Evolutionary conservation across 2,113 vertebrate species (phyloP).

Genomic region (Mirza zaza): DNA sequence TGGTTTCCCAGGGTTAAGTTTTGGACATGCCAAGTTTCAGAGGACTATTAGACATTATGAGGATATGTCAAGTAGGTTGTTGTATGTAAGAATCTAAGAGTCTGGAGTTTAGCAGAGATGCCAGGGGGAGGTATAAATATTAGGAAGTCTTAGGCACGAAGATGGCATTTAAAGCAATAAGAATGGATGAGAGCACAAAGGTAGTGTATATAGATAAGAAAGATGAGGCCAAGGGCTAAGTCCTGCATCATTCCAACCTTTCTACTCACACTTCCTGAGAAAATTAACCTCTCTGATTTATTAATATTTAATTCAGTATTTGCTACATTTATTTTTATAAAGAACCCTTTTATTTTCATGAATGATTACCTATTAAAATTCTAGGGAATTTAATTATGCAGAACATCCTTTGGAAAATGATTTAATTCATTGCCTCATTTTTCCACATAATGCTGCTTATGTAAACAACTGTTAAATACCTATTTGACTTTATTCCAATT

Average conservation of each 20-base stretch:
- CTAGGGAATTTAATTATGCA: not conserved
- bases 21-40: not conserved
- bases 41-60: not conserved
- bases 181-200: not conserved
- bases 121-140: not conserved
- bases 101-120: not conserved
- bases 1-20: not conserved
- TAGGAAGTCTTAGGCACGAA: not conserved
- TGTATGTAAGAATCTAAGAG: not conserved
- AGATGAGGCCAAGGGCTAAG: not conserved
- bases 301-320: not conserved
- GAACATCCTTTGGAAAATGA: slow-evolving; percentile 32
- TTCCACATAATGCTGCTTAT: slow-evolving; percentile 26
- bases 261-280: not conserved
- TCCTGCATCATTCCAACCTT: not conserved
- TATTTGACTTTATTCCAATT: slow-evolving; percentile 12
- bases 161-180: not conserved
- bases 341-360: not conserved
- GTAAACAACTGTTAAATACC: slow-evolving; percentile 40
- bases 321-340: not conserved
- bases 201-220: not conserved
- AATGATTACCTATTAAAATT: not conserved
- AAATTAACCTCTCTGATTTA: not conserved
- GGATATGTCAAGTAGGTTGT: not conserved
- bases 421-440: slow-evolving; percentile 36